Evolutionary conservation across 2,888 invertebrate genomes (phyloP).

Genomic region (Glyphotaelius pellucidus): DNA sequence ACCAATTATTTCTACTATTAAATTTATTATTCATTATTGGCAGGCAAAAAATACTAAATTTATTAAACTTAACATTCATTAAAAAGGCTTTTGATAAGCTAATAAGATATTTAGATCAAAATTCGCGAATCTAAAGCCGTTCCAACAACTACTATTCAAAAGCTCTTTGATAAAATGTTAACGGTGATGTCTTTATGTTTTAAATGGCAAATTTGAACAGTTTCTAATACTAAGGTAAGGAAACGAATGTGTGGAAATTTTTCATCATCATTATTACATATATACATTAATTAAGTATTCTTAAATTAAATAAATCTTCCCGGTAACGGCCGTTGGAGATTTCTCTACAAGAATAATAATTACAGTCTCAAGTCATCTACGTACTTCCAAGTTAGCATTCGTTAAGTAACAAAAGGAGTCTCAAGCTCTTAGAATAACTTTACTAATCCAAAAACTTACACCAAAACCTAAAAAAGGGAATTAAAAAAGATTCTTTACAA

Average conservation of each 20-base stretch:
- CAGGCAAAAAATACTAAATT: slow-evolving; percentile 26
- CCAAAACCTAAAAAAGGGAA: not conserved
- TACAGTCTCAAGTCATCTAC: not conserved
- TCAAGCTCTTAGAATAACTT: slow-evolving; percentile 2
- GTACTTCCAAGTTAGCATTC: not conserved
- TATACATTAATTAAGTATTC: not conserved
- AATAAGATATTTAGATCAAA: slow-evolving; percentile 25
- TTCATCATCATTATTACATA: not conserved
- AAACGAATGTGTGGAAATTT: not conserved
- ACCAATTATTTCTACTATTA: slow-evolving; percentile 11
- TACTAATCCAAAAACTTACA: not conserved
- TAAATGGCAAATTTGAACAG: slow-evolving; percentile 14
- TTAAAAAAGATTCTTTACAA: not conserved
- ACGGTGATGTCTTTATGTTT: not conserved
- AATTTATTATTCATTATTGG: slow-evolving; percentile 20
- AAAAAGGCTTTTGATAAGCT: slow-evolving; percentile 36
- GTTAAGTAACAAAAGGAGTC: not conserved
- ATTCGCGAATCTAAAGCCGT: slow-evolving; percentile 1
- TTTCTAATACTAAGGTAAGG: not conserved
- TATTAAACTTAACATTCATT: slow-evolving; percentile 2
- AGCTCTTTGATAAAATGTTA: slow-evolving; percentile 19
- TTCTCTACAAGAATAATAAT: not conserved
- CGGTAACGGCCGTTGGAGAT: not conserved
- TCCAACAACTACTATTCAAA: slow-evolving; percentile 10
- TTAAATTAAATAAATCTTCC: not conserved